Percentiles rank a stretch among this genome's conserved stretches.
These are phyloP conservation scores for Ptychochromis oligacanthus DNA, from an alignment of 2,113 vertebrate genomes.

Conservation along the genomic window DNA sequence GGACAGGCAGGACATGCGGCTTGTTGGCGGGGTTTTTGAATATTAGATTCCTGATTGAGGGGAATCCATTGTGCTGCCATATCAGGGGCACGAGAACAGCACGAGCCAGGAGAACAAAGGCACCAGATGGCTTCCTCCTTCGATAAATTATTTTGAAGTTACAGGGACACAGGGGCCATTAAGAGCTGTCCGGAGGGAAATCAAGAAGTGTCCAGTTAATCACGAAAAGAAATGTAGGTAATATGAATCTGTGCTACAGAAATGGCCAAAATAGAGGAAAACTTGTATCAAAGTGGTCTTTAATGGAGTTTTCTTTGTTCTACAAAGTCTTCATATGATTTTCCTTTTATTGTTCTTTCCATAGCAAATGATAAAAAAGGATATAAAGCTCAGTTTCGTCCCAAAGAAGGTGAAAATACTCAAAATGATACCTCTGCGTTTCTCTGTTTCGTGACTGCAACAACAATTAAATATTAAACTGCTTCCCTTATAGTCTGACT, in stretches of 20 bases:
- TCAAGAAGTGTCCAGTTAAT: slow-evolving; percentile 32
- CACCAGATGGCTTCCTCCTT: slow-evolving; percentile 78
- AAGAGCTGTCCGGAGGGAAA: slow-evolving; percentile 49
- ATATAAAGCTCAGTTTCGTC: background rate
- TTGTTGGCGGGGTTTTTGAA: slow-evolving; percentile 74
- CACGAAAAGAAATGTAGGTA: background rate
- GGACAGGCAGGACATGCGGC: slow-evolving; percentile 27
- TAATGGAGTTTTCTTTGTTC: background rate
- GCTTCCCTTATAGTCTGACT: background rate
- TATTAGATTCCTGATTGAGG: slow-evolving; percentile 49
- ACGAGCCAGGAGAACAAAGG: slow-evolving; percentile 82
- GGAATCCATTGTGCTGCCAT: slow-evolving; percentile 58
- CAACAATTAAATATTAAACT: background rate
- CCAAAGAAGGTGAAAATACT: background rate
- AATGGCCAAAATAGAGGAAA: background rate
- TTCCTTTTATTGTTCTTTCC: background rate
- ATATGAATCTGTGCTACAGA: background rate
- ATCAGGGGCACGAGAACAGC: slow-evolving; percentile 83
- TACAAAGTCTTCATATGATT: background rate
- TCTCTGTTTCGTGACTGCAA: background rate
- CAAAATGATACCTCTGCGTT: background rate
- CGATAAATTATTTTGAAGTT: slow-evolving; percentile 61
- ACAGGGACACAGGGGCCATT: slow-evolving; percentile 51
- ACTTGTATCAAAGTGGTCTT: background rate
- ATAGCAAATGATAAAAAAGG: background rate